phyloP scores from a whole-genome alignment of 2,113 vertebrate species.

The Malaclemys terrapin region DNA sequence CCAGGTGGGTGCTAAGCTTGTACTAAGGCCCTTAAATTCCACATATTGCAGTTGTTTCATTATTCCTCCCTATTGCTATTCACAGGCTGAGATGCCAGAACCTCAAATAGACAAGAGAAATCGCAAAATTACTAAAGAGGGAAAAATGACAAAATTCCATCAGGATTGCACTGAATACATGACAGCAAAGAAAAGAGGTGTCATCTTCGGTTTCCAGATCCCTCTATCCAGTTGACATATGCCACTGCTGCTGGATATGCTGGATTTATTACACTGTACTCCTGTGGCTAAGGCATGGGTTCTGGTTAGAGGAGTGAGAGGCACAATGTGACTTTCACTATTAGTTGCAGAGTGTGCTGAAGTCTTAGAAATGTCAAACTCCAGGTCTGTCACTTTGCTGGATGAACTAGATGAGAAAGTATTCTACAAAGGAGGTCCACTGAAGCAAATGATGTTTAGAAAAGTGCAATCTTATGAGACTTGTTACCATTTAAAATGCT shows the following conservation, averaged over 20 bases:
- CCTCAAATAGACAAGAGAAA: background rate
- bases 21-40: background rate
- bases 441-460: background rate
- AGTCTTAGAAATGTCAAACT: no score
- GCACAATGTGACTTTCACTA: no score
- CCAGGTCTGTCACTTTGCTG: no score
- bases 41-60: background rate
- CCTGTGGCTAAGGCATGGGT: no score
- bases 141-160: background rate
- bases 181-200: background rate
- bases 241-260: no score
- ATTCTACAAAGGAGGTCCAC: no score
- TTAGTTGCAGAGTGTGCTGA: no score
- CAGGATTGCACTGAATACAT: background rate
- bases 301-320: no score
- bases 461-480: background rate
- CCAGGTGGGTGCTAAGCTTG: background rate
- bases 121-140: background rate
- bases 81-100: background rate
- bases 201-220: background rate
- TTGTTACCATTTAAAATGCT: background rate
- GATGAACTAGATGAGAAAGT: no score
- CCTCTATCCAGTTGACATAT: background rate
- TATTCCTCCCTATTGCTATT: background rate
- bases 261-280: no score